Evolutionary conservation across 2,113 vertebrate genomes (phyloP).

Genomic region (Chaetorhynchus papuensis): DNA sequence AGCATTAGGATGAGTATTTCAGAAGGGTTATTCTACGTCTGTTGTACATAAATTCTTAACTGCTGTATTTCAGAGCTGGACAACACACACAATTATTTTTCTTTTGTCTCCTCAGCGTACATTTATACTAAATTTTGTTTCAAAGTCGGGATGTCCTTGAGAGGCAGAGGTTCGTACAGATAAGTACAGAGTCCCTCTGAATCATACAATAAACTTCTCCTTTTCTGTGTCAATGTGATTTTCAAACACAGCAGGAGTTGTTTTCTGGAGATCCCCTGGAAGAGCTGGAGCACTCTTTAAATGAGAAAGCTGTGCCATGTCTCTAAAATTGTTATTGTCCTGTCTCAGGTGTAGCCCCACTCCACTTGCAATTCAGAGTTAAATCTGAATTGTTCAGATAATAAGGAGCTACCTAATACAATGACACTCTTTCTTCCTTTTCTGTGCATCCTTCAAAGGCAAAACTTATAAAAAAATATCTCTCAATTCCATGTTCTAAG

Average conservation of each 20-base stretch:
- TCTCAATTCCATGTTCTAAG: background rate
- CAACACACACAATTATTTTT: background rate
- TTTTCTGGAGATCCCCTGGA: background rate
- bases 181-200: background rate
- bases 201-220: background rate
- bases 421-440: background rate
- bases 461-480: background rate
- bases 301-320: rapidly evolving
- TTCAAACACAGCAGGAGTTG: background rate
- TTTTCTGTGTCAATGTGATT: background rate
- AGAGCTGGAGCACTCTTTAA: background rate
- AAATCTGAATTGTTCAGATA: background rate
- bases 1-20: background rate
- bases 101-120: rapidly evolving
- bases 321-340: background rate
- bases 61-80: background rate
- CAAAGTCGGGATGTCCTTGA: background rate
- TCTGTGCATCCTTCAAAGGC: background rate
- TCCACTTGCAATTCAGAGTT: background rate
- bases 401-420: background rate
- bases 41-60: background rate
- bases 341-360: background rate
- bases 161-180: background rate
- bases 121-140: background rate
- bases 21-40: background rate